Evolutionary conservation across 2,113 vertebrate species (phyloP), one percentile per base, ranked within the genome.

Genomic region (Rhinoptilus africanus): DNA sequence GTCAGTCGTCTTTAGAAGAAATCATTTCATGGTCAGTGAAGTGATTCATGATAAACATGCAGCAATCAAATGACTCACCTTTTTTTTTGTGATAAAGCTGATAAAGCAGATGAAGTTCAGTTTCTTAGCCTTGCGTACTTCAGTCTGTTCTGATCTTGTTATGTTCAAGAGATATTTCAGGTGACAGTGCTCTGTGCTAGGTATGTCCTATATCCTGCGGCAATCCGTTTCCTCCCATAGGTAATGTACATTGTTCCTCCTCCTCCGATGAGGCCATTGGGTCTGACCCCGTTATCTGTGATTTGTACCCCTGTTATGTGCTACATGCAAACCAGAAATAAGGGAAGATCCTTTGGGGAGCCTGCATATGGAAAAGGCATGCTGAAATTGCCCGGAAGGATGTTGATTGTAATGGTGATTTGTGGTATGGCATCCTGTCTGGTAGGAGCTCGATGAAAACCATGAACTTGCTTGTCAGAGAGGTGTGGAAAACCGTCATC

Each of bases 31-130:
- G 35, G 60, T 88, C 39, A 87, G 56, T 50, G 43, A 75, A 94
- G 34, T 86, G 68, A 81, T 88, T 91, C n/a, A 56, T 56, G 74
- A 6, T 88, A 64, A 92, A 35, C 12, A 19, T 37, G 12, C 30
- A 56, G 35, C 53, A 85, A 26, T 75, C 45, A 74, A 91, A 51
- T 86, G 16, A 93, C 68, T 96, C 64, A 56, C n/a, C 2, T 34
- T 24, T 30, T 50, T 50, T n/a, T n/a, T n/a, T n/a, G n/a, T n/a
- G n/a, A n/a, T n/a, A 27, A 76, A 89, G 48, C 68, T 93, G 93
- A 96, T 93, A 75, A 93, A 72, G 43, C 43, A n/a, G 23, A 60
- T 48, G 81, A 93, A 91, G 83, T 89, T 96, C 85, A 78, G 9
- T 86, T 94, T 62, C 64, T 84, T 63, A 74, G 63, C 56, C 56